These are phyloP conservation scores for Coenonympha glycerion DNA, from an alignment of 2,888 invertebrate genomes.

Conservation along the genomic window DNA sequence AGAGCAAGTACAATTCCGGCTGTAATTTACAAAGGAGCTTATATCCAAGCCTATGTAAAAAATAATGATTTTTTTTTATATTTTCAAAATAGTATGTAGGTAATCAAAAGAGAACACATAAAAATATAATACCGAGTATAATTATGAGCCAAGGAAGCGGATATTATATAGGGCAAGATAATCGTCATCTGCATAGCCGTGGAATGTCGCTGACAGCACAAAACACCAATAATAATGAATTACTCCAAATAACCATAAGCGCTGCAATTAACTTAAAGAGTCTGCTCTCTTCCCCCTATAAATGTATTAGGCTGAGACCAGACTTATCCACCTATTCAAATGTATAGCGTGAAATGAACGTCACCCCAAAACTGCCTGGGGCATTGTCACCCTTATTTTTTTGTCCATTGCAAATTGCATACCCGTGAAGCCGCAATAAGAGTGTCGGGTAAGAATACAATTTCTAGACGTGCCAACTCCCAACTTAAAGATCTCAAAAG, in stretches of 20 bases:
- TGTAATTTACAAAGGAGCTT: too few relatives aligned
- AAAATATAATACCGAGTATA: slow-evolving; percentile 33
- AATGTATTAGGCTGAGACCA: slow-evolving; percentile 37
- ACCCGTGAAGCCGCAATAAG: slow-evolving; percentile 27
- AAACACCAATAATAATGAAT: slow-evolving; percentile 49
- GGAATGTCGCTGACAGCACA: slow-evolving; percentile 47
- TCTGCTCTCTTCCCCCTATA: slow-evolving; percentile 37
- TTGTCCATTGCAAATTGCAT: slow-evolving; percentile 44
- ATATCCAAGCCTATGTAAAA: too few relatives aligned
- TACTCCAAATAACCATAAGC: slow-evolving; percentile 28
- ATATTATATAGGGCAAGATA: slow-evolving; percentile 36
- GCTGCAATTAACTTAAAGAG: slow-evolving; percentile 31
- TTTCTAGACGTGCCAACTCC: slow-evolving; percentile 8
- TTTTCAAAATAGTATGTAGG: too few relatives aligned
- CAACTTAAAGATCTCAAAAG: background rate
- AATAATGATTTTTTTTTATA: too few relatives aligned
- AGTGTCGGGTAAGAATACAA: too few relatives aligned
- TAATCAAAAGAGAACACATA: too few relatives aligned
- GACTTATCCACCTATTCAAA: slow-evolving; percentile 46
- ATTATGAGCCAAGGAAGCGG: slow-evolving; percentile 53
- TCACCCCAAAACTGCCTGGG: slow-evolving; percentile 41
- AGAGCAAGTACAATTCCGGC: too few relatives aligned
- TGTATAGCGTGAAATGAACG: slow-evolving; percentile 47
- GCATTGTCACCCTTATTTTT: slow-evolving; percentile 51
- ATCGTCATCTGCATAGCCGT: slow-evolving; percentile 62